Conservation (phyloP, 2,113 vertebrate species). For the Marmota flaviventris region DNA sequence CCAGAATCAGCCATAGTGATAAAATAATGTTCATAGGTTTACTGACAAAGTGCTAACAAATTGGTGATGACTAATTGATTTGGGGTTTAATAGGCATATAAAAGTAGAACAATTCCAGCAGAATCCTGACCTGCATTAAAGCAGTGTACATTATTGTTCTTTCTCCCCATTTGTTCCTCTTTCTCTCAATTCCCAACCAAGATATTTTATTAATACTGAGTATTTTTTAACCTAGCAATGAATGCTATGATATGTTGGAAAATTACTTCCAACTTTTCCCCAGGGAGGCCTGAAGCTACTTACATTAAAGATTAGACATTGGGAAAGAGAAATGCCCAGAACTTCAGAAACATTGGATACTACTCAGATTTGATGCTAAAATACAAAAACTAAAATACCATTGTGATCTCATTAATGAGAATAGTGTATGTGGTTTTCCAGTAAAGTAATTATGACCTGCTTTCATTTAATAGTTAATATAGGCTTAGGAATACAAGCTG, state of each 20-base stretch:
- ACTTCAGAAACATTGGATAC: neutral
- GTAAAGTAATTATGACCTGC: neutral
- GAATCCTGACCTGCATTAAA: neutral
- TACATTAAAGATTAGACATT: neutral
- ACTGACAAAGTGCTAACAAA: neutral
- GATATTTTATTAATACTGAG: neutral
- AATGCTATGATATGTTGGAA: neutral
- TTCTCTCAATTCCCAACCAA: neutral
- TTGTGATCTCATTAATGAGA: neutral
- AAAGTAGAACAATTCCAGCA: neutral
- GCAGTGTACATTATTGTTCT: neutral
- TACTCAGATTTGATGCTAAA: neutral
- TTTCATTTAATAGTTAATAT: neutral
- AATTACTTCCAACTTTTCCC: neutral
- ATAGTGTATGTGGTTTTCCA: too few relatives aligned
- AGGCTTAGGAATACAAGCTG: neutral
- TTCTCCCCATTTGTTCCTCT: neutral
- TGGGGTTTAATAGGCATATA: neutral
- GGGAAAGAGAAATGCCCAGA: neutral
- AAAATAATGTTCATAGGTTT: neutral
- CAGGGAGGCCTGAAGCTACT: neutral
- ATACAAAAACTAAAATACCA: neutral
- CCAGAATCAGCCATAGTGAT: neutral
- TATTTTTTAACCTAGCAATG: neutral
- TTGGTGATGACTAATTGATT: neutral